These are phyloP conservation scores for Caenorhabditis drosophilae DNA, from an alignment of 2,888 invertebrate species.

Conservation along the genomic window DNA sequence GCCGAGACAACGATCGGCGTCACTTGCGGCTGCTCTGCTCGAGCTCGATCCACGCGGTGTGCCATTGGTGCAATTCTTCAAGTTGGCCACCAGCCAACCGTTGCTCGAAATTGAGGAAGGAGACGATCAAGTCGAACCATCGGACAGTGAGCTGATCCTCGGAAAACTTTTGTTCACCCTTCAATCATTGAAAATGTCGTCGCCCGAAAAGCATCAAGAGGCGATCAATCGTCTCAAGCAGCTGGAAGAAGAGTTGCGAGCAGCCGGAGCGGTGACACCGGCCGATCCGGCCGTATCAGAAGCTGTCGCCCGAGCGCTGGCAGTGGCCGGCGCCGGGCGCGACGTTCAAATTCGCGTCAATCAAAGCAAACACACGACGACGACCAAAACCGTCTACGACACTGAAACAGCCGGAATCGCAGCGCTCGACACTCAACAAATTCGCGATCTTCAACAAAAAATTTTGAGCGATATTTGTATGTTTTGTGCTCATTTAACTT, in stretches of 20 bases:
- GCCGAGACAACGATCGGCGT: slow-evolving; percentile 45
- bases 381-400: slow-evolving; percentile 68
- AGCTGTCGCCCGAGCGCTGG: slow-evolving; percentile 61
- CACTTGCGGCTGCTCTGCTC: slow-evolving; percentile 52
- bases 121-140: slow-evolving; percentile 39
- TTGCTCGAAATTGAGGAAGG: slow-evolving; percentile 44
- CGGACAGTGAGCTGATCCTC: slow-evolving; percentile 47
- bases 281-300: slow-evolving; percentile 63
- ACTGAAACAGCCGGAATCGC: slow-evolving; percentile 68
- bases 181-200: slow-evolving; percentile 46
- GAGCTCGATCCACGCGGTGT: slow-evolving; percentile 48
- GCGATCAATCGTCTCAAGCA: slow-evolving; percentile 62
- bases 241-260: slow-evolving; percentile 62
- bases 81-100: slow-evolving; percentile 35
- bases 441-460: slow-evolving; percentile 63
- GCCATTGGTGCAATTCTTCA: slow-evolving; percentile 51
- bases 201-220: slow-evolving; percentile 39
- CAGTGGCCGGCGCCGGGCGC: slow-evolving; percentile 55
- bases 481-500: slow-evolving; percentile 7
- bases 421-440: slow-evolving; percentile 56
- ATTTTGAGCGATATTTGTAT: slow-evolving; percentile 63
- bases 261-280: slow-evolving; percentile 59
- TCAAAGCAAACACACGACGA: slow-evolving; percentile 64
- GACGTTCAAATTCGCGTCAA: slow-evolving; percentile 67
- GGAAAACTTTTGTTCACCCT: slow-evolving; percentile 47